A percentile compares a stretch with the other conserved stretches of the same genome.
Conservation (phyloP, 2,797 vertebrate species). For the Staurois parvus region DNA sequence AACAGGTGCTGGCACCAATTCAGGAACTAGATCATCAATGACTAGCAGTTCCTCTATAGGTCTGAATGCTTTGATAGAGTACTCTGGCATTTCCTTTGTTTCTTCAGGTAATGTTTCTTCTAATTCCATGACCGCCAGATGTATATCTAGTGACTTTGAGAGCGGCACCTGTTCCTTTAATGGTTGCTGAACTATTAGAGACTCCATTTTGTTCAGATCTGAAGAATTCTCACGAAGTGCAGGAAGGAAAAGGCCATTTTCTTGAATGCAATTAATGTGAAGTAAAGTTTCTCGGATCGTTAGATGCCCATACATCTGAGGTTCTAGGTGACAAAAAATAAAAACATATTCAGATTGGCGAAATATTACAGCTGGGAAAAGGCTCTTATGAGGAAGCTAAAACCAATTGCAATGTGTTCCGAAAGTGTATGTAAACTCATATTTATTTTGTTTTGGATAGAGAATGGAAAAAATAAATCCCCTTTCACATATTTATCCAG, state of each 20-base stretch:
- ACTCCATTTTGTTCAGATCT: conserved; percentile 30
- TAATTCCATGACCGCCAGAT: background rate
- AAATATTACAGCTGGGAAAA: no score
- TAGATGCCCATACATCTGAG: conserved; percentile 73
- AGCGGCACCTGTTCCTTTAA: background rate
- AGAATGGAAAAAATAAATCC: no score
- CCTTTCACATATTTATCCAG: no score
- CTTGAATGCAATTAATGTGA: conserved; percentile 70
- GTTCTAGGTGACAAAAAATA: conserved; percentile 49
- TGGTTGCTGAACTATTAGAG: background rate
- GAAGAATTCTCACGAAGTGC: conserved; percentile 68
- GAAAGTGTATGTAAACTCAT: no score
- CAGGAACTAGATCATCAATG: background rate
- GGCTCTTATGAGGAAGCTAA: no score
- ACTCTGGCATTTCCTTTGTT: background rate
- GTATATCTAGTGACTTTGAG: background rate
- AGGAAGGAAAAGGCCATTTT: conserved; percentile 70
- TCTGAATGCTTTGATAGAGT: background rate
- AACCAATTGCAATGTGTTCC: no score
- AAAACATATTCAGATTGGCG: background rate
- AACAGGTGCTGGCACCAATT: background rate
- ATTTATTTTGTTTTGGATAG: no score
- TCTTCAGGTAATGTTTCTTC: background rate
- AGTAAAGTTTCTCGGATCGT: conserved; percentile 76
- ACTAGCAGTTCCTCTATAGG: background rate